Conservation (phyloP, 2,113 vertebrate species). For the Shinisaurus crocodilurus region DNA sequence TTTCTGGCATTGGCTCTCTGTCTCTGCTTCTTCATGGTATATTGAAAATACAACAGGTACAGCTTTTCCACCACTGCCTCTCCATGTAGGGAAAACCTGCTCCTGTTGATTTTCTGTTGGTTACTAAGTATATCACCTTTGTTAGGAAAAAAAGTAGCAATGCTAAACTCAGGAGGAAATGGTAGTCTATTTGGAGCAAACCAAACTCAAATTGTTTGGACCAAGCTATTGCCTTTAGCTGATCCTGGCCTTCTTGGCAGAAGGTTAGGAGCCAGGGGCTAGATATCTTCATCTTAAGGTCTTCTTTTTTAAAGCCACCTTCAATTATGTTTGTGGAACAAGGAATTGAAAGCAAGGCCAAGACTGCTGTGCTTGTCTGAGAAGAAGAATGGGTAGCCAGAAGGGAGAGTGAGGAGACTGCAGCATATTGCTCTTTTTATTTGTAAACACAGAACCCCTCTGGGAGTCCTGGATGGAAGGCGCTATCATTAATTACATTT, state of each 20-base stretch:
- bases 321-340: conserved; percentile 13
- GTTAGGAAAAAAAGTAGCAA: background rate
- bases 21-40: too few species aligned
- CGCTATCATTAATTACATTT: conserved; percentile 52
- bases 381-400: conserved; percentile 30
- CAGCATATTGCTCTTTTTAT: conserved; percentile 8
- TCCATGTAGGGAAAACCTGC: background rate
- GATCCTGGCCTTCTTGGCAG: background rate
- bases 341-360: conserved; percentile 10
- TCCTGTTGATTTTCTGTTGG: background rate
- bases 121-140: background rate
- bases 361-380: conserved; percentile 10
- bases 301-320: conserved; percentile 16
- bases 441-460: conserved; percentile 43
- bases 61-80: background rate
- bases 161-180: background rate
- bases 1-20: background rate
- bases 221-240: background rate
- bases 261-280: background rate
- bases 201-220: background rate
- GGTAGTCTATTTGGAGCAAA: background rate
- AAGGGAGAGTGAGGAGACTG: conserved; percentile 24
- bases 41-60: background rate
- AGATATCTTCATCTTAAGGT: conserved; percentile 25
- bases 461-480: conserved; percentile 25